Conservation (phyloP, 2,113 vertebrate genomes). For the Gambusia affinis region DNA sequence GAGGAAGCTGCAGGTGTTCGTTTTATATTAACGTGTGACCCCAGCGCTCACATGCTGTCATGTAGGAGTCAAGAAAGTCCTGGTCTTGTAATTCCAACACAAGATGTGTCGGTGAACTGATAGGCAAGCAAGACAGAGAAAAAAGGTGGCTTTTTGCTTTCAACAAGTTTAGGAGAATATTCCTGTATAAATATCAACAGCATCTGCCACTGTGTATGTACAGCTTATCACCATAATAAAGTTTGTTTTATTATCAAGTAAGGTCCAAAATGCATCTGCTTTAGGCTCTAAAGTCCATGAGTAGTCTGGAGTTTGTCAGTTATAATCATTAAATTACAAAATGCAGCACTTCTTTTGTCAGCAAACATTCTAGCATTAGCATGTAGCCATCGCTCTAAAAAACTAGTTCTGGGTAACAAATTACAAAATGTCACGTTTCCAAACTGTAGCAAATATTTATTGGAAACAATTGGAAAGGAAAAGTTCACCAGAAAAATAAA, state of each 20-base stretch:
- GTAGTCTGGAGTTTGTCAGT: not conserved
- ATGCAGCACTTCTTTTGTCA: not conserved
- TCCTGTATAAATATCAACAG: not conserved
- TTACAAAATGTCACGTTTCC: not conserved
- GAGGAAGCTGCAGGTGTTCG: constrained; percentile 7
- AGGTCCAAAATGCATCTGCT: not conserved
- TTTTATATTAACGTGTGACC: not conserved
- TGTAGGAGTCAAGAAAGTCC: not conserved
- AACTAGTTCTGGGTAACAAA: not conserved
- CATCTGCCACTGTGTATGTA: too few species aligned
- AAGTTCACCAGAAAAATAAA: too few species aligned
- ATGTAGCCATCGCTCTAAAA: not conserved
- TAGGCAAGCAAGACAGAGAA: not conserved
- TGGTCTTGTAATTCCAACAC: not conserved
- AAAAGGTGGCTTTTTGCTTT: not conserved
- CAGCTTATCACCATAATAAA: too few species aligned
- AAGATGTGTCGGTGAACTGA: not conserved
- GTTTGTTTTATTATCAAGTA: too few species aligned
- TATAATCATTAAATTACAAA: too few species aligned
- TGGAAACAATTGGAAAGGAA: too few species aligned
- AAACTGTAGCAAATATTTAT: too few species aligned
- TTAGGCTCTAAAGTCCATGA: not conserved
- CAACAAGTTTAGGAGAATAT: not conserved
- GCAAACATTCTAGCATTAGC: not conserved
- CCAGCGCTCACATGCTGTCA: not conserved